Evolutionary conservation across 2,888 invertebrate species (phyloP).

Genomic region (Achlya flavicornis): DNA sequence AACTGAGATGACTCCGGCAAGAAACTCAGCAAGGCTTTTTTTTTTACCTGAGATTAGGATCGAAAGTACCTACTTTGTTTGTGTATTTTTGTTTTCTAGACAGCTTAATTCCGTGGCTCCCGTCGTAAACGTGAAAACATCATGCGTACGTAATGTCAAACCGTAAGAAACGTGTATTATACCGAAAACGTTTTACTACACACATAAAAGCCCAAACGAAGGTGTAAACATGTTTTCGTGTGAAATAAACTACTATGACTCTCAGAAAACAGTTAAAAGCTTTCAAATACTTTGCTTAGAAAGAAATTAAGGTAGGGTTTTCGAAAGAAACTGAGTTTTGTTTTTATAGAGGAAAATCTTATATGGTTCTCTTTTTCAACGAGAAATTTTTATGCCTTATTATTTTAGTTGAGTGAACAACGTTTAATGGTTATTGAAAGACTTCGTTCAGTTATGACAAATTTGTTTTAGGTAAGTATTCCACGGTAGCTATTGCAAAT

Average conservation of each 20-base stretch:
- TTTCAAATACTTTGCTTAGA: constrained; percentile 1
- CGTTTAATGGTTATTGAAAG: background rate
- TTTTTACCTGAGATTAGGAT: too few relatives aligned
- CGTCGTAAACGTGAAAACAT: constrained; percentile 6
- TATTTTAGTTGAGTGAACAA: background rate
- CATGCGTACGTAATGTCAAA: constrained; percentile 5
- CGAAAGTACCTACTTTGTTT: too few relatives aligned
- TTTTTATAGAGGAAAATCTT: background rate
- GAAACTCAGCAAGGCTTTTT: too few relatives aligned
- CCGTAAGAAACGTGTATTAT: constrained; percentile 8
- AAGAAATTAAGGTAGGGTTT: background rate
- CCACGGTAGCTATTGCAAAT: too few relatives aligned
- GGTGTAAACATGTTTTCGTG: constrained; percentile 35
- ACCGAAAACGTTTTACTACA: constrained; percentile 12
- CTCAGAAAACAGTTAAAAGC: constrained; percentile 8
- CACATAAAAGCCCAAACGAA: constrained; percentile 15
- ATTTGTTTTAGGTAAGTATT: too few relatives aligned
- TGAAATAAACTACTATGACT: constrained; percentile 17
- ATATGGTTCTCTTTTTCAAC: background rate
- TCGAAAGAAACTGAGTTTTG: background rate
- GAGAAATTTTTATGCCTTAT: background rate
- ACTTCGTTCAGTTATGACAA: too few relatives aligned
- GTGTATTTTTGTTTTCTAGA: background rate
- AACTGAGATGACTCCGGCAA: too few relatives aligned
- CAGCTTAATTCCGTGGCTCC: background rate